phyloP scores from a whole-genome alignment of 2,797 vertebrate species.

The Nasua narica region DNA sequence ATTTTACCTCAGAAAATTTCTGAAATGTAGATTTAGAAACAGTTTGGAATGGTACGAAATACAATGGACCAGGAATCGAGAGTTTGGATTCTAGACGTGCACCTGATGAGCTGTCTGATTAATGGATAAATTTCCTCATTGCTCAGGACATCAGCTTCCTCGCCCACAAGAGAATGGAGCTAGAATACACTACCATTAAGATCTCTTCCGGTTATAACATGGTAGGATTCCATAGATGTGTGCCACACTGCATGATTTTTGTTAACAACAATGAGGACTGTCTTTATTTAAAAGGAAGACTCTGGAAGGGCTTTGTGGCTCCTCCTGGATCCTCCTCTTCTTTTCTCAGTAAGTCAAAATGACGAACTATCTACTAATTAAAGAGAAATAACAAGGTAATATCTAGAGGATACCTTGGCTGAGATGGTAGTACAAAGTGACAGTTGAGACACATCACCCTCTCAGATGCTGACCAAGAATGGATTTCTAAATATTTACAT shows the following conservation, averaged over 20 bases:
- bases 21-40: background rate
- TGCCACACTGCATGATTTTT: background rate
- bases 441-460: background rate
- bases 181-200: background rate
- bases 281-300: background rate
- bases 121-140: background rate
- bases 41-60: background rate
- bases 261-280: background rate
- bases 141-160: background rate
- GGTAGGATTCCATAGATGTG: background rate
- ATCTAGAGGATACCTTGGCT: background rate
- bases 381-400: background rate
- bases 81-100: background rate
- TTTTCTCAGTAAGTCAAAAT: background rate
- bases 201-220: background rate
- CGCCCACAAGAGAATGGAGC: background rate
- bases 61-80: background rate
- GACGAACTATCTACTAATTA: background rate
- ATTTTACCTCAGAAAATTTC: background rate
- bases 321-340: background rate
- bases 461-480: background rate
- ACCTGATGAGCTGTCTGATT: background rate
- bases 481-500: background rate
- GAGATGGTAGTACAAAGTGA: background rate
- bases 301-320: background rate